These are phyloP conservation scores for Brenthis hecate DNA, from an alignment of 2,888 invertebrate species.

Conservation along the genomic window DNA sequence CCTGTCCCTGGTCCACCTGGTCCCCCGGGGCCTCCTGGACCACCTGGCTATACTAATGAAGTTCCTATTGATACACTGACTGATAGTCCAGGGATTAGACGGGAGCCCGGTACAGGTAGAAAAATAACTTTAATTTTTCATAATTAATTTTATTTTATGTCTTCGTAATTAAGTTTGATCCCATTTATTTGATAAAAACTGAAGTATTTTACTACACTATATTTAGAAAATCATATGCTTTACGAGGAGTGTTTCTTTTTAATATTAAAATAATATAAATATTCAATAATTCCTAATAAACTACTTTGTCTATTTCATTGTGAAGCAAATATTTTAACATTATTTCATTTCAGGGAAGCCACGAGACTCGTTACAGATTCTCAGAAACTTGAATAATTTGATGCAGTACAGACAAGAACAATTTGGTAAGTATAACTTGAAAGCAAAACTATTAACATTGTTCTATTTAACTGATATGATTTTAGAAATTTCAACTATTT, in stretches of 20 bases:
- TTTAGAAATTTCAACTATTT: neutral
- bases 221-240: no score
- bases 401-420: constrained; percentile 68
- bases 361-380: constrained; percentile 68
- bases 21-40: constrained; percentile 85
- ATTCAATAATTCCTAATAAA: no score
- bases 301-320: no score
- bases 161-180: no score
- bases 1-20: constrained; percentile 89
- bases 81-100: constrained; percentile 69
- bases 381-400: constrained; percentile 70
- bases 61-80: constrained; percentile 66
- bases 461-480: neutral
- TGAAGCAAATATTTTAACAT: neutral
- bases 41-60: constrained; percentile 57
- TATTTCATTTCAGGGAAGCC: constrained; percentile 61
- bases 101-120: constrained; percentile 60
- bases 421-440: constrained; percentile 58
- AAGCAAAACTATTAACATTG: neutral
- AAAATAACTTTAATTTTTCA: neutral
- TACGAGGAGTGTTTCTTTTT: no score
- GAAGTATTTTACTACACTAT: no score
- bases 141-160: no score
- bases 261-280: no score
- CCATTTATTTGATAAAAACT: no score